Evolutionary conservation across 2,113 vertebrate genomes (phyloP).

Genomic region (Nothocercus julius): DNA sequence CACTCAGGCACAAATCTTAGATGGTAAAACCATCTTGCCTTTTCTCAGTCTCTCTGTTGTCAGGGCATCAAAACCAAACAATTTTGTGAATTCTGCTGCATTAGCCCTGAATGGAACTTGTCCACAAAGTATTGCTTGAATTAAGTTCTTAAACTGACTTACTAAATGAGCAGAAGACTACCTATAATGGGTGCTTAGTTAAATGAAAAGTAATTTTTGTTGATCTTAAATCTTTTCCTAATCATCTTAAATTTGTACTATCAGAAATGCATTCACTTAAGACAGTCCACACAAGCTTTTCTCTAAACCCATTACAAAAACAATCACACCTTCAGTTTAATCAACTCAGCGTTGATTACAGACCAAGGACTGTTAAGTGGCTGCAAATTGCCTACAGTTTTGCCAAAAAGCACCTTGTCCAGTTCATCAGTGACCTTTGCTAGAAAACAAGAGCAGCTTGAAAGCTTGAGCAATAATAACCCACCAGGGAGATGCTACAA

Average conservation of each 20-base stretch:
- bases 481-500: not conserved
- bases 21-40: not conserved
- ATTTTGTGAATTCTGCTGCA: not conserved
- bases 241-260: not conserved
- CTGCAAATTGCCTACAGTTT: slow-evolving; percentile 40
- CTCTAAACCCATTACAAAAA: slow-evolving; percentile 9
- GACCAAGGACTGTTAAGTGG: slow-evolving; percentile 29
- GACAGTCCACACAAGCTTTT: slow-evolving; percentile 22
- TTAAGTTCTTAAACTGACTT: not conserved
- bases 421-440: not conserved
- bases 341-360: not conserved
- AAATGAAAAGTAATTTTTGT: not conserved
- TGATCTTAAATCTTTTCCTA: not conserved
- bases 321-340: slow-evolving; percentile 35
- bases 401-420: not conserved
- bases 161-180: not conserved
- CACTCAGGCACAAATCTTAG: not conserved
- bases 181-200: not conserved
- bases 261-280: not conserved
- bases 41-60: not conserved
- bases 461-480: not conserved
- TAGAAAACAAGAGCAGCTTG: not conserved
- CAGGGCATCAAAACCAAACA: not conserved
- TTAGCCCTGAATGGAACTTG: not conserved
- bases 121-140: not conserved